Base-by-base conservation (phyloP, 2,888 invertebrate species). In the Dryobotodes eremita region DNA sequence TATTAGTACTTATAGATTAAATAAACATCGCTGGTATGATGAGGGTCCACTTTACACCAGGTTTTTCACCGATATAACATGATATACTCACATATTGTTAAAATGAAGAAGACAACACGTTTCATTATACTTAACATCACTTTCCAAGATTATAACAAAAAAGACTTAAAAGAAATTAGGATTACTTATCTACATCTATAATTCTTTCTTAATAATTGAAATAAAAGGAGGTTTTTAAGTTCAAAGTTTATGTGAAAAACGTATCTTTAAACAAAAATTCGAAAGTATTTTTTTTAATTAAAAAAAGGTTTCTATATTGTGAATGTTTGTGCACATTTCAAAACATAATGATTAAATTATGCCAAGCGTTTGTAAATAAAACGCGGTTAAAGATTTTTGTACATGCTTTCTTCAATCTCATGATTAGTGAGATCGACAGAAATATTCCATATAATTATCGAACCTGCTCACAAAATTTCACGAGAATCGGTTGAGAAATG, bases 291-390 rank as follows among this genome's bases (percentile, higher is more conserved):
- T 20, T n/a, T n/a, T 15, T 17, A 0, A 26, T 15, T 7, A 1
- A 59, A 42, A 53, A 26, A 55, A 17, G 5, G 1, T 42, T 23
- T n/a, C n/a, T 4, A 7, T 8, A 55, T 62, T 48, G 20, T 36
- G 8, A 8, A 23, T 36, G 13, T 31, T 17, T 0, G n/a, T n/a
- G n/a, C n/a, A 1, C 1, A 46, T 68, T 71, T 68, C 23, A 50
- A 65, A 71, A 83, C 66, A 62, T 3, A 5, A 1, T 57, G 23
- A 86, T 86, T 84, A 64, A 87, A 80, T 53, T 77, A 50, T 10
- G 26, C 64, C 61, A 77, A 84, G 77, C 84, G 68, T 84, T 72
- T 71, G 13, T 64, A 71, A 84, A 84, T 31, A 55, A 7, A 46
- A 26, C 0, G 0, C 8, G 2, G 1, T 31, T 6, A 13, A 69